Percentiles rank a stretch among this genome's conserved stretches.
phyloP scores from a whole-genome alignment of 2,888 invertebrate genomes.

The Lymantria dispar region DNA sequence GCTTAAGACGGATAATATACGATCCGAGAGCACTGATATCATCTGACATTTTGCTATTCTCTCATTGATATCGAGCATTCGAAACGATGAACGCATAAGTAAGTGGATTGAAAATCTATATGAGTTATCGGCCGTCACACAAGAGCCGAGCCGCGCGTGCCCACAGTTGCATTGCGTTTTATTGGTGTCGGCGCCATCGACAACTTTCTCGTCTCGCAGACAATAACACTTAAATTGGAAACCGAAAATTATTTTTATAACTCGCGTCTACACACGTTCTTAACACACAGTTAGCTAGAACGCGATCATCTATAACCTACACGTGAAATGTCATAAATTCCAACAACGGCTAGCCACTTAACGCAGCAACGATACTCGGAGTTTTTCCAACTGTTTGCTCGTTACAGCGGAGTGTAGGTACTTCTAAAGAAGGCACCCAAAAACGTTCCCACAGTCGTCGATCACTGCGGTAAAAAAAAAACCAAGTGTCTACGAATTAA shows the following conservation, averaged over 20 bases:
- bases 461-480: conserved; percentile 71
- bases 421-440: conserved; percentile 78
- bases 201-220: conserved; percentile 66
- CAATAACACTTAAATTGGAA: conserved; percentile 77
- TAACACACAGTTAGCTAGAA: conserved; percentile 51
- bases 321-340: conserved; percentile 73
- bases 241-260: conserved; percentile 74
- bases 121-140: conserved; percentile 53
- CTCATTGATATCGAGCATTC: conserved; percentile 53
- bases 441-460: conserved; percentile 81
- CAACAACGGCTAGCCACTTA: conserved; percentile 67
- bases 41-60: conserved; percentile 52
- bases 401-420: conserved; percentile 72
- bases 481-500: conserved; percentile 80
- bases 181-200: conserved; percentile 33
- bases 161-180: conserved; percentile 54
- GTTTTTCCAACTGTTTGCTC: conserved; percentile 76
- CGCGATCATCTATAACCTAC: conserved; percentile 58
- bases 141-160: conserved; percentile 53
- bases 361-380: conserved; percentile 71
- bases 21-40: conserved; percentile 54
- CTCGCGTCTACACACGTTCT: conserved; percentile 50
- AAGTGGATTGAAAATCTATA: conserved; percentile 49
- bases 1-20: conserved; percentile 73
- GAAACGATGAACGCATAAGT: conserved; percentile 53